phyloP scores from a whole-genome alignment of 2,797 vertebrate species.

The Enteromius paludinosus region DNA sequence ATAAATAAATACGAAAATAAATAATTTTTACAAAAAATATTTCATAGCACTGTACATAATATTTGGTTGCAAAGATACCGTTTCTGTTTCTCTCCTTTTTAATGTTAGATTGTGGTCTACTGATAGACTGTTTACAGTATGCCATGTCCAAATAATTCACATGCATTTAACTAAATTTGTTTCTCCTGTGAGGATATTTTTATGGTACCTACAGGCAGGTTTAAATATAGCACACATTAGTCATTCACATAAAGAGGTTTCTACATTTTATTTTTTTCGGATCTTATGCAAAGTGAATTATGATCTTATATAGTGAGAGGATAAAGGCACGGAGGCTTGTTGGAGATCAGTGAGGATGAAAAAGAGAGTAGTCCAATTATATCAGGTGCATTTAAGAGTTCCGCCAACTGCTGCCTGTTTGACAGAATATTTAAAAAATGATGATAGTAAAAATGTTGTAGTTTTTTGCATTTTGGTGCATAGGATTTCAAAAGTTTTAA shows the following conservation, averaged over 20 bases:
- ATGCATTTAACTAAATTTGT: background rate
- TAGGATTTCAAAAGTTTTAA: background rate
- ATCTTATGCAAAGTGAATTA: background rate
- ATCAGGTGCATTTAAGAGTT: background rate
- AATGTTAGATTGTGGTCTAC: background rate
- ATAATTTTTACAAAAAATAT: background rate
- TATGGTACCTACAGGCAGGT: background rate
- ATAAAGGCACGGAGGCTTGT: background rate
- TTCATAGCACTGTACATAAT: background rate
- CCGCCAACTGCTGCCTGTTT: background rate
- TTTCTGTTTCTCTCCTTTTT: background rate
- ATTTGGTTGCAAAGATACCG: background rate
- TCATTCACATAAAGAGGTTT: background rate
- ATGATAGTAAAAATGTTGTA: background rate
- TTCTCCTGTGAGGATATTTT: background rate
- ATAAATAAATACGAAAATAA: background rate
- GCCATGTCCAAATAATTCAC: background rate
- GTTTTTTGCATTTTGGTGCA: background rate
- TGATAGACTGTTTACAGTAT: background rate
- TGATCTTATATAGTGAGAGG: background rate
- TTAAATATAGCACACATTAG: background rate
- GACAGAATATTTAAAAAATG: background rate
- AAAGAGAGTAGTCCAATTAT: background rate
- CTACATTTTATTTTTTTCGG: background rate
- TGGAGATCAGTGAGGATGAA: background rate